Percentiles rank a stretch among this genome's conserved stretches.
Evolutionary conservation across 2,113 vertebrate species (phyloP).

Genomic region (Circaetus gallicus): DNA sequence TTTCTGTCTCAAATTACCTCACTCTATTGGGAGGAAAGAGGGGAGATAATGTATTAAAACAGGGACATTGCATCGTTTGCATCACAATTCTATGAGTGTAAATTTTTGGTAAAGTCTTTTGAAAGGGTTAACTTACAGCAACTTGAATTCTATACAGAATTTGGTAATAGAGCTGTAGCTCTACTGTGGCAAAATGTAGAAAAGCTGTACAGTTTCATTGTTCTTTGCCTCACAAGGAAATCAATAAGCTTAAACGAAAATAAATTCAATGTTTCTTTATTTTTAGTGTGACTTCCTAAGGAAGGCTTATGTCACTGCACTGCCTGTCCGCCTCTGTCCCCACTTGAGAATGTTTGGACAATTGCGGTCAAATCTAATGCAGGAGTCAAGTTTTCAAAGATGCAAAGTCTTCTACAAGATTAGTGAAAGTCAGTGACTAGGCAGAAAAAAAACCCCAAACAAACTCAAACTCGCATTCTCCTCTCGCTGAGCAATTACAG

Average conservation of each 20-base stretch:
- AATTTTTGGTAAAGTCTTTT: background rate
- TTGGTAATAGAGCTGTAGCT: background rate
- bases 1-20: background rate
- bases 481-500: background rate
- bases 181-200: background rate
- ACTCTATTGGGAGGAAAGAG: background rate
- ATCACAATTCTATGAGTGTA: background rate
- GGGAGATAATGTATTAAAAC: background rate
- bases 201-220: background rate
- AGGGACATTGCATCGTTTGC: background rate
- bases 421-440: background rate
- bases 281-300: slow-evolving; percentile 26
- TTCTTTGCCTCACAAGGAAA: background rate
- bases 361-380: background rate
- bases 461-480: background rate
- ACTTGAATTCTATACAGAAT: background rate
- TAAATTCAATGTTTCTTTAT: background rate
- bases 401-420: background rate
- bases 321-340: background rate
- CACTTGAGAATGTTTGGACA: background rate
- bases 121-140: background rate
- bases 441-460: background rate
- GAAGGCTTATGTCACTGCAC: background rate
- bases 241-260: background rate
- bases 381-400: background rate